A percentile compares a stretch with the other conserved stretches of the same genome.
phyloP scores from a whole-genome alignment of 1,140 invertebrate species.

The Euwallacea similis region DNA sequence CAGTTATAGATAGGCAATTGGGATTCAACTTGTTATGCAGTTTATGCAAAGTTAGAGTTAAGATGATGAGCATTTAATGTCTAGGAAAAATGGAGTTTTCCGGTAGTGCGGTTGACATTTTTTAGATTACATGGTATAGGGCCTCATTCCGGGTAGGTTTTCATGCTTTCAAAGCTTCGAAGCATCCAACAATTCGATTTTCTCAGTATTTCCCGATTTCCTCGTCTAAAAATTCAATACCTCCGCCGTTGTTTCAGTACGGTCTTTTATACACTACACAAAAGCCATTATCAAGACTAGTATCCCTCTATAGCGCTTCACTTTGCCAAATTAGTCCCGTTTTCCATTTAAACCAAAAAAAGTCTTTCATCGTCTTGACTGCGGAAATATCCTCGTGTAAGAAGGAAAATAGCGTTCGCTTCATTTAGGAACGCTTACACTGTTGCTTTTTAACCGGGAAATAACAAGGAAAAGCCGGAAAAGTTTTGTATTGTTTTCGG shows the following conservation, averaged over 20 bases:
- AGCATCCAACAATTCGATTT: too few species aligned
- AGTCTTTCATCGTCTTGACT: not conserved
- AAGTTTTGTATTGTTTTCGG: not conserved
- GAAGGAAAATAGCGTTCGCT: slow-evolving; percentile 1
- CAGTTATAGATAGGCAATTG: not conserved
- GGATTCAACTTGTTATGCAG: not conserved
- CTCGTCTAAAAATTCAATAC: too few species aligned
- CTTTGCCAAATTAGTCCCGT: slow-evolving; percentile 4
- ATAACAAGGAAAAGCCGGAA: not conserved
- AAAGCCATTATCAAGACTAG: not conserved
- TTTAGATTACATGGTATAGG: too few species aligned
- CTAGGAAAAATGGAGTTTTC: too few species aligned
- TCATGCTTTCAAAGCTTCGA: too few species aligned
- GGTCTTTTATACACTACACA: not conserved
- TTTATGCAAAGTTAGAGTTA: not conserved
- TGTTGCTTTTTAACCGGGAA: slow-evolving; percentile 1
- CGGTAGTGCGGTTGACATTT: too few species aligned
- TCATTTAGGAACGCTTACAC: slow-evolving; percentile 2
- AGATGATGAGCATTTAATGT: too few species aligned
- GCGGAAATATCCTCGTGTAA: not conserved
- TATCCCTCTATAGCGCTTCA: not conserved
- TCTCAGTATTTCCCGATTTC: too few species aligned
- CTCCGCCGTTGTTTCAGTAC: too few species aligned
- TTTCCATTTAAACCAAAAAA: slow-evolving; percentile 6
- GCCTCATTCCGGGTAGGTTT: too few species aligned